Percentiles rank a stretch among this genome's conserved stretches.
These are phyloP conservation scores for Penaeus indicus DNA, from an alignment of 1,140 invertebrate genomes.

Conservation along the genomic window DNA sequence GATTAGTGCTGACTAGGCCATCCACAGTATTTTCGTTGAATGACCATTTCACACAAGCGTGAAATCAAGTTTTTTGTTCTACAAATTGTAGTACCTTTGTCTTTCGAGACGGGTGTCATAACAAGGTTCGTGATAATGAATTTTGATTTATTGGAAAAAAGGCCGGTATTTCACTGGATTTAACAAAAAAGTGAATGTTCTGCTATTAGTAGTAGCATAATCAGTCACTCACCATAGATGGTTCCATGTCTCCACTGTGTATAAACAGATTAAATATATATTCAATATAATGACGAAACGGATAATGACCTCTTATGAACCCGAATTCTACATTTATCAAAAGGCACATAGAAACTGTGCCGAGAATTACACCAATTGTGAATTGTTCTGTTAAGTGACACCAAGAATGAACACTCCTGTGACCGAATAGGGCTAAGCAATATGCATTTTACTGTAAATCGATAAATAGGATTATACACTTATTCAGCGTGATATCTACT, in stretches of 20 bases:
- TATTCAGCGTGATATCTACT: slow-evolving; percentile 43
- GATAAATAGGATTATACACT: slow-evolving; percentile 18
- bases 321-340: background rate
- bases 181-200: too few species aligned
- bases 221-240: too few species aligned
- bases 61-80: slow-evolving; percentile 32
- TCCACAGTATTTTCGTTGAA: slow-evolving; percentile 46
- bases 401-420: slow-evolving; percentile 44
- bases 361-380: slow-evolving; percentile 9
- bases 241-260: too few species aligned
- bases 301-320: too few species aligned
- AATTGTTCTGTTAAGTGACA: background rate
- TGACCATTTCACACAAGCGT: background rate
- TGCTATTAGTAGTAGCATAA: too few species aligned
- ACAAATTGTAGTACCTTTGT: background rate
- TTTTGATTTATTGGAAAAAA: too few species aligned
- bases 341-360: background rate
- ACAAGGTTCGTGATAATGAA: too few species aligned
- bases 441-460: slow-evolving; percentile 33
- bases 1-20: slow-evolving; percentile 33
- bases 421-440: slow-evolving; percentile 59
- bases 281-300: too few species aligned
- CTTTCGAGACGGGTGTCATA: too few species aligned
- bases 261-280: too few species aligned
- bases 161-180: too few species aligned